phyloP scores from a whole-genome alignment of 2,797 vertebrate genomes.

The Apogon talboti region DNA sequence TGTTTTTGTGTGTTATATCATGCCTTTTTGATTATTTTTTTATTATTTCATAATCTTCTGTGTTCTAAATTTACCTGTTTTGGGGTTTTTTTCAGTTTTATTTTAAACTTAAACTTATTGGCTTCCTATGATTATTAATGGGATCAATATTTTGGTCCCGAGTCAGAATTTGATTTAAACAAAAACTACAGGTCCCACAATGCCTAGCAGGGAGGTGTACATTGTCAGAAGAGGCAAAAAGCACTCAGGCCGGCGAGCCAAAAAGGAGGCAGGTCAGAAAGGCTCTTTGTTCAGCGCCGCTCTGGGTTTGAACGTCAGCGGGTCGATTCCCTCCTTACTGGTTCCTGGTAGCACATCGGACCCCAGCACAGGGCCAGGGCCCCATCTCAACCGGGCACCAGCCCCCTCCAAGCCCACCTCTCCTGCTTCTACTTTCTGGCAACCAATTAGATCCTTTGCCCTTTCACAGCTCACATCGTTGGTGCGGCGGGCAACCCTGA shows the following conservation, averaged over 20 bases:
- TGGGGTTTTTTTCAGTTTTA: no score
- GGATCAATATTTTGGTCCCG: conserved; percentile 1
- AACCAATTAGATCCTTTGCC: conserved; percentile 98
- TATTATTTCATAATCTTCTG: not conserved
- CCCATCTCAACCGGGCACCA: conserved; percentile 14
- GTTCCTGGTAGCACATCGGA: conserved; percentile 30
- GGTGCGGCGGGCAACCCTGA: conserved; percentile 96
- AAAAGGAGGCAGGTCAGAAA: conserved; percentile 85
- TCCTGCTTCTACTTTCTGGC: conserved; percentile 91
- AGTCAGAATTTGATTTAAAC: conserved; percentile 6
- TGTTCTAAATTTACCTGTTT: not conserved
- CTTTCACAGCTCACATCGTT: conserved; percentile 99
- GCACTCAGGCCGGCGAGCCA: conserved; percentile 81
- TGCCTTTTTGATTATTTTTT: not conserved
- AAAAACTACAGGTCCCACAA: conserved; percentile 57
- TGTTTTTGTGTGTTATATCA: not conserved
- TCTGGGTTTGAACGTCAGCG: conserved; percentile 84
- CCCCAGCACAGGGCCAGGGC: conserved; percentile 8
- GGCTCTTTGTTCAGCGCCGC: conserved; percentile 87
- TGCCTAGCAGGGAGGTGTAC: conserved; percentile 91
- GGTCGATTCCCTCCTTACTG: conserved; percentile 55
- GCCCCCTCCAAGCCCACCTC: conserved; percentile 85
- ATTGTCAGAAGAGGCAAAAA: conserved; percentile 81
- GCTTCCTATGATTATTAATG: not conserved
- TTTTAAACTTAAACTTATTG: no score